phyloP scores from a whole-genome alignment of 2,888 invertebrate genomes.

The Anticlea derivata region DNA sequence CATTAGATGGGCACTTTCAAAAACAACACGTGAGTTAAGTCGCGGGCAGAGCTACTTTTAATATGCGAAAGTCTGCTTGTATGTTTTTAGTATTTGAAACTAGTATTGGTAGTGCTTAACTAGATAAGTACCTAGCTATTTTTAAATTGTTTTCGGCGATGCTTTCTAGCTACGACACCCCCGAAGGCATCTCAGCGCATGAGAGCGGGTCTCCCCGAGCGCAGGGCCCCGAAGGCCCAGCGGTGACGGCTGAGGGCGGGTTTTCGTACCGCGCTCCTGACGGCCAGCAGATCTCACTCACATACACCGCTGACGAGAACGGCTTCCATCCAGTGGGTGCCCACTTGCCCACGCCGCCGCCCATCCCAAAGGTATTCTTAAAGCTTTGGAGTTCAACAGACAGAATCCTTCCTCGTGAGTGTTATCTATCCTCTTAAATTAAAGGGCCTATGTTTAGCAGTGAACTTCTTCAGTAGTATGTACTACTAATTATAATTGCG shows the following conservation, averaged over 20 bases:
- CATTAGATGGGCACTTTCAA: no score
- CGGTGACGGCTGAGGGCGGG: constrained; percentile 85
- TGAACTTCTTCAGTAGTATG: no score
- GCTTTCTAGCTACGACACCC: constrained; percentile 84
- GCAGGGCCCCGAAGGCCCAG: constrained; percentile 78
- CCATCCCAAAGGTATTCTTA: constrained; percentile 84
- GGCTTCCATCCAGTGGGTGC: constrained; percentile 86
- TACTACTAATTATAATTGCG: no score
- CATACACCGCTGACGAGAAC: constrained; percentile 88
- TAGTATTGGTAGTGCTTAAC: no score
- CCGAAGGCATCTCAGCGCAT: constrained; percentile 85
- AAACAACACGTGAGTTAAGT: no score
- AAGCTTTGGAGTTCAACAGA: constrained; percentile 75
- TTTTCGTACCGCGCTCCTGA: constrained; percentile 87
- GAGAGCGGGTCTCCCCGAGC: constrained; percentile 85
- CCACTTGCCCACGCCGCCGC: constrained; percentile 84
- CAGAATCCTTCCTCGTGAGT: constrained; percentile 61
- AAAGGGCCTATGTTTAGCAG: no score
- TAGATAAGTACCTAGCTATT: no score
- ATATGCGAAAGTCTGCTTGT: no score
- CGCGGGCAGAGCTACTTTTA: no score
- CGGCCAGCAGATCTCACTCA: constrained; percentile 85
- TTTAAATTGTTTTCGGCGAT: neutral
- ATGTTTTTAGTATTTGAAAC: no score
- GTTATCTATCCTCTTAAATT: no score